phyloP scores from a whole-genome alignment of 2,113 vertebrate genomes.

The Oceanites oceanicus region DNA sequence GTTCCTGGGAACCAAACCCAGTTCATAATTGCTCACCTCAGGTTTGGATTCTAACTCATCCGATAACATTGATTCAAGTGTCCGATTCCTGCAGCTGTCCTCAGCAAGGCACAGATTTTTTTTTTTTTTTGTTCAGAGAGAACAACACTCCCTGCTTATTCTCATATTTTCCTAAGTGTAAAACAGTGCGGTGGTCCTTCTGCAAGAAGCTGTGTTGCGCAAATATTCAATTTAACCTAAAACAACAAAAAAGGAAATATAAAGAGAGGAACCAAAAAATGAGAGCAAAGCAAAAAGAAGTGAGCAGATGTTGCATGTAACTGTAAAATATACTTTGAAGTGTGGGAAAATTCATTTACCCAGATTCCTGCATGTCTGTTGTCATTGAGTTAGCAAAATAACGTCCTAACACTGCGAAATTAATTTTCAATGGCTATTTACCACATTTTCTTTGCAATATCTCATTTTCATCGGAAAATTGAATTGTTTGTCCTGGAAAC shows the following conservation, averaged over 20 bases:
- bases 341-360: background rate
- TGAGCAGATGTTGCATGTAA: background rate
- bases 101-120: conserved; percentile 54
- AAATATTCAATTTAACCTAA: conserved; percentile 65
- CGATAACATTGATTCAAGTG: conserved; percentile 97
- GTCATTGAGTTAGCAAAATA: background rate
- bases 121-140: conserved; percentile 42
- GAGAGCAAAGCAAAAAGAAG: background rate
- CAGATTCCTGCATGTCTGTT: background rate
- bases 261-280: background rate
- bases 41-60: conserved; percentile 99
- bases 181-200: conserved; percentile 38
- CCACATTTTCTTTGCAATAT: background rate
- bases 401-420: background rate
- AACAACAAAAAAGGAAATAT: conserved; percentile 26
- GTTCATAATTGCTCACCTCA: conserved; percentile 82
- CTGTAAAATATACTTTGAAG: background rate
- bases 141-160: conserved; percentile 42
- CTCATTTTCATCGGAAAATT: background rate
- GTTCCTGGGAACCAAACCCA: background rate
- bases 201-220: background rate
- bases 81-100: conserved; percentile 76
- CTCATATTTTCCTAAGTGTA: conserved; percentile 66
- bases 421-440: background rate
- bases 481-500: background rate